Evolutionary conservation across 2,888 invertebrate genomes (phyloP).

Genomic region (Drosophila formosana): DNA sequence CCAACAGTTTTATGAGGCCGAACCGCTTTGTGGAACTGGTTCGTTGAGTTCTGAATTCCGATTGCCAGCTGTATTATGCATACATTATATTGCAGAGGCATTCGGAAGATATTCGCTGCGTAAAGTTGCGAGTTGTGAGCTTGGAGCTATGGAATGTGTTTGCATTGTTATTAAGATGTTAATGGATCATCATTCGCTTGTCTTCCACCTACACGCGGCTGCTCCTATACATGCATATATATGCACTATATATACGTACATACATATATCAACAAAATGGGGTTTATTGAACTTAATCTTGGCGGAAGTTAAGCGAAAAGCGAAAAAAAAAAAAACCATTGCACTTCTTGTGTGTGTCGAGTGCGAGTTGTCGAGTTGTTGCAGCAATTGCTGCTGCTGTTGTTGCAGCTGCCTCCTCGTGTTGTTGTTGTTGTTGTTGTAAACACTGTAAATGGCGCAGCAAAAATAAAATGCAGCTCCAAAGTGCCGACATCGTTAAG

Average conservation of each 20-base stretch:
- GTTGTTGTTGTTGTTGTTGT: constrained; percentile 27
- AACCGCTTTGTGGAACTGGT: background rate
- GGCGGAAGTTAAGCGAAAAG: constrained; percentile 58
- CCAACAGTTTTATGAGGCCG: background rate
- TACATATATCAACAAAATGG: constrained; percentile 32
- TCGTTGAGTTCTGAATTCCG: background rate
- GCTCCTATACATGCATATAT: constrained; percentile 7
- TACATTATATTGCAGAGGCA: background rate
- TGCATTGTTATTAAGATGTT: constrained; percentile 17
- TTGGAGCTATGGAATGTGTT: constrained; percentile 2
- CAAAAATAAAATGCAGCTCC: constrained; percentile 43
- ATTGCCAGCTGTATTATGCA: background rate
- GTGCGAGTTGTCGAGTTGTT: constrained; percentile 2
- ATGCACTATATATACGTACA: background rate
- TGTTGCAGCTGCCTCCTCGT: constrained; percentile 1
- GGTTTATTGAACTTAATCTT: constrained; percentile 75
- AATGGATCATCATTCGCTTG: constrained; percentile 15
- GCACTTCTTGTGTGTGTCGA: constrained; percentile 27
- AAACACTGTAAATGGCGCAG: constrained; percentile 63
- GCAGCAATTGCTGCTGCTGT: constrained; percentile 11
- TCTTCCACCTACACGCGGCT: constrained; percentile 18
- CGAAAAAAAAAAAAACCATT: constrained; percentile 26
- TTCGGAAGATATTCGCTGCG: background rate
- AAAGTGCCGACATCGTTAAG: constrained; percentile 31
- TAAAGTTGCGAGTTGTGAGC: constrained; percentile 1